Percentiles rank a stretch among this genome's conserved stretches.
phyloP scores from a whole-genome alignment of 2,797 vertebrate genomes.

The Orientallactaga sibirica region DNA sequence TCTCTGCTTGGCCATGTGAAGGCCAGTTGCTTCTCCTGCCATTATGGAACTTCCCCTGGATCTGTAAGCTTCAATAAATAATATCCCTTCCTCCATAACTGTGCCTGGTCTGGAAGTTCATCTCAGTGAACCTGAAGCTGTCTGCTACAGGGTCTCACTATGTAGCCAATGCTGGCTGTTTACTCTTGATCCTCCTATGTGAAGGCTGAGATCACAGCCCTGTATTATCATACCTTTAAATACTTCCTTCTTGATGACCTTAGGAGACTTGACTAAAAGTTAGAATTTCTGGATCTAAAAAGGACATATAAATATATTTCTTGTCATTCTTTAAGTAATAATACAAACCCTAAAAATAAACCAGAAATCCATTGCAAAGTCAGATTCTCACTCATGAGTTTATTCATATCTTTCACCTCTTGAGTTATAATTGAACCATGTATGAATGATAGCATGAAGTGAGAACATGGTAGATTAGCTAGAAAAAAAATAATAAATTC shows the following conservation, averaged over 20 bases:
- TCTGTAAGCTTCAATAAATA: too few relatives aligned
- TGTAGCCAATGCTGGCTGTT: too few relatives aligned
- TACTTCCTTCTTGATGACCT: not conserved
- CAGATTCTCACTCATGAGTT: not conserved
- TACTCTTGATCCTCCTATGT: too few relatives aligned
- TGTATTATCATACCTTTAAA: not conserved
- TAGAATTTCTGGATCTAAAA: not conserved
- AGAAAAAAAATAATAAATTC: not conserved
- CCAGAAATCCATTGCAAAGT: not conserved
- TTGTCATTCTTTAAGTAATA: not conserved
- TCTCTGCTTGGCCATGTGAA: too few relatives aligned
- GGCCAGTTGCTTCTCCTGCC: too few relatives aligned
- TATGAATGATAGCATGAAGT: not conserved
- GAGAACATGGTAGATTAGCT: not conserved
- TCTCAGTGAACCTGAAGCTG: too few relatives aligned
- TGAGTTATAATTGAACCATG: constrained; percentile 8
- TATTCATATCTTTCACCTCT: not conserved
- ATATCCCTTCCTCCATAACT: too few relatives aligned
- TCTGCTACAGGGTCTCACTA: not conserved
- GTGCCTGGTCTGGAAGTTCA: too few relatives aligned
- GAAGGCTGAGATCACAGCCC: not conserved
- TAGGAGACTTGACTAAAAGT: not conserved
- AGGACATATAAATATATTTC: not conserved
- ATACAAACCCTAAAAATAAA: not conserved
- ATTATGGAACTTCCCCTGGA: too few relatives aligned